Evolutionary conservation across 2,888 invertebrate genomes (phyloP).

Genomic region (Lathronympha strigana): DNA sequence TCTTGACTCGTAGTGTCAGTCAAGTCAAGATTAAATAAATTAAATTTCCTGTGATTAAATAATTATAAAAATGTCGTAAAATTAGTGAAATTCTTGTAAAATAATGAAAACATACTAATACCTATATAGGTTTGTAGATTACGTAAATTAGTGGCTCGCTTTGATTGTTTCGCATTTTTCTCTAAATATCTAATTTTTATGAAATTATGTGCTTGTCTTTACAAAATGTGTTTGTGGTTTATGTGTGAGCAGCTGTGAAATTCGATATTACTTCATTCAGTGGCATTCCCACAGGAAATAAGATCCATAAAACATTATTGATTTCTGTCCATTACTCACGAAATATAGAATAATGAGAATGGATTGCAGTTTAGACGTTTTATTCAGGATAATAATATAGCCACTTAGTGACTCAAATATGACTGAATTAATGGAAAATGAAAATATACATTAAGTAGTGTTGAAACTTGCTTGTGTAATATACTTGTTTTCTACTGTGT

Average conservation of each 20-base stretch:
- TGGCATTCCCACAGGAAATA: background rate
- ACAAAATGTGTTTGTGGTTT: background rate
- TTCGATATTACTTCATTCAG: background rate
- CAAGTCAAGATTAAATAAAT: background rate
- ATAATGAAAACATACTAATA: slow-evolving; percentile 9
- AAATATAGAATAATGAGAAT: background rate
- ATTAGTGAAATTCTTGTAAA: background rate
- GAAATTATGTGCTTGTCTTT: background rate
- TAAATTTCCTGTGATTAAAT: slow-evolving; percentile 16
- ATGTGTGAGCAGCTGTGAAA: background rate
- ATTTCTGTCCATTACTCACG: slow-evolving; percentile 11
- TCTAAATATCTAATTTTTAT: background rate
- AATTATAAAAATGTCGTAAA: background rate
- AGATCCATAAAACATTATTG: slow-evolving; percentile 14
- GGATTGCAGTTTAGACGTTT: background rate
- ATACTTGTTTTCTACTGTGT: background rate
- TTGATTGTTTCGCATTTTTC: background rate
- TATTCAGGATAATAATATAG: background rate
- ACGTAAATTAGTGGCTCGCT: slow-evolving; percentile 22
- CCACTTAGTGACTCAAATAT: background rate
- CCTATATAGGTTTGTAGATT: slow-evolving; percentile 33
- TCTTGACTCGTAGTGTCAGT: background rate
- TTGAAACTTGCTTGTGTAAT: background rate
- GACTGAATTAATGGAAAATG: background rate
- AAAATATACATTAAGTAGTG: background rate